Evolutionary conservation across 2,797 vertebrate genomes (phyloP), one percentile per base, ranked within the genome.

Genomic region (Hemitrygon akajei): DNA sequence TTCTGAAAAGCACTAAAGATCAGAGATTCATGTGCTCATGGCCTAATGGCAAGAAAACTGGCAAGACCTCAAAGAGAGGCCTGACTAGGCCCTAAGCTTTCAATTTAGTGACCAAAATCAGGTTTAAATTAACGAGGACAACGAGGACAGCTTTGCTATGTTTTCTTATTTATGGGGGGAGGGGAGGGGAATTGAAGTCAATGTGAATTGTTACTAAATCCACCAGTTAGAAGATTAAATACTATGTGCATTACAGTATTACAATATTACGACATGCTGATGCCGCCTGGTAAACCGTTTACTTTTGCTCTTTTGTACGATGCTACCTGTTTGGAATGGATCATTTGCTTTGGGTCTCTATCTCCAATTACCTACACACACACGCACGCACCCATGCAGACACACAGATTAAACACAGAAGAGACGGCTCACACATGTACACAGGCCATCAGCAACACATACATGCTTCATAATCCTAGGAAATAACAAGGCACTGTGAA

Each of bases 1-100:
- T 34, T n/a, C 86, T 89, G 86, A 89, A 86, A 37, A 69, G n/a
- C 69, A 89, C 7, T 34, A 37, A 89, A 37, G 86, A 89, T 37
- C 63, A 89, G 66, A 69, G 86, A 89, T 89, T 34, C 16, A 69
- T n/a, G 66, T 69, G 34, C 69, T 89, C 7, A 69, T 22, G 34
- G 63, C 37, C n/a, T 20, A 22, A 37, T 69, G 86, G n/a, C 66
- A 34, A 69, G 63, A 89, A 75, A 75, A 18, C 22, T 75, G 25
- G 20, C 22, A 75, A 22, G 20, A 81, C 18, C 40, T 37, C 34
- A 37, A 37, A 37, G 3, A 79, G 77, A 79, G 77, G 14, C n/a
- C 34, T 79, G 77, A 37, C 34, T 34, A 79, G 11, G 77, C 77
- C 77, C n/a, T 37, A 37, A 79, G 77, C 77, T 20, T 79, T 34